These are phyloP conservation scores for Anagyrus pseudococci DNA, from an alignment of 2,888 invertebrate species.

Conservation along the genomic window DNA sequence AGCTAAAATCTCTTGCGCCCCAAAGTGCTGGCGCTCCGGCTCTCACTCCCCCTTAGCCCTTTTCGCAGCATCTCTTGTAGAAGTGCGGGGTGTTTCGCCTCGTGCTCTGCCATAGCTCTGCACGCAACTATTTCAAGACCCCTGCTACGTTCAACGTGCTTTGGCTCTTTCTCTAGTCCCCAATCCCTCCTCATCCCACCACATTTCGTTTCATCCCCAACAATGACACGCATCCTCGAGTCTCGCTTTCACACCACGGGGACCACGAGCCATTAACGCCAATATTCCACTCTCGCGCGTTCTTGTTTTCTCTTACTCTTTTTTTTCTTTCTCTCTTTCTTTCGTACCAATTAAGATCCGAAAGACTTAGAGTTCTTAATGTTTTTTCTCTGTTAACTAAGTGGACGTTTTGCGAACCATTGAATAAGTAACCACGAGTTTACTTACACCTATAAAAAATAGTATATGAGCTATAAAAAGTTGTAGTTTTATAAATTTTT, in stretches of 20 bases:
- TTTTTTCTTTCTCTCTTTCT: not conserved
- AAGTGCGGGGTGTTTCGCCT: constrained; percentile 43
- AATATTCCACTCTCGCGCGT: constrained; percentile 45
- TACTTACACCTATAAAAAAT: no score
- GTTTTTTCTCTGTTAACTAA: constrained; percentile 39
- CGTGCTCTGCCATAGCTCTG: constrained; percentile 3
- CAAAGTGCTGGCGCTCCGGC: constrained; percentile 57
- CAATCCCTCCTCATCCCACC: constrained; percentile 10
- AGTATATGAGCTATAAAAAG: no score
- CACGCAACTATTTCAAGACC: constrained; percentile 42
- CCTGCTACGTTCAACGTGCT: constrained; percentile 20
- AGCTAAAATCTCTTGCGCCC: constrained; percentile 61
- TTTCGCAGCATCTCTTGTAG: constrained; percentile 56
- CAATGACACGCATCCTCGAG: constrained; percentile 56
- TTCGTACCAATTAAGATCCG: constrained; percentile 31
- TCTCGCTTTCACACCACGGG: constrained; percentile 58
- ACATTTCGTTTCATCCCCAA: constrained; percentile 35
- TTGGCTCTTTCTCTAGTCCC: not conserved
- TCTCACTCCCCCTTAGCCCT: constrained; percentile 51
- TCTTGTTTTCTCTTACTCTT: not conserved
- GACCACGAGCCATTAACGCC: constrained; percentile 60
- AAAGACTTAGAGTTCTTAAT: constrained; percentile 25
- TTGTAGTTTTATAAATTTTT: no score
- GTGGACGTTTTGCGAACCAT: constrained; percentile 37
- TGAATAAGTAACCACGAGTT: constrained; percentile 14